Evolutionary conservation across 1,140 invertebrate genomes (phyloP).

Genomic region (Melipona quadrifasciata): DNA sequence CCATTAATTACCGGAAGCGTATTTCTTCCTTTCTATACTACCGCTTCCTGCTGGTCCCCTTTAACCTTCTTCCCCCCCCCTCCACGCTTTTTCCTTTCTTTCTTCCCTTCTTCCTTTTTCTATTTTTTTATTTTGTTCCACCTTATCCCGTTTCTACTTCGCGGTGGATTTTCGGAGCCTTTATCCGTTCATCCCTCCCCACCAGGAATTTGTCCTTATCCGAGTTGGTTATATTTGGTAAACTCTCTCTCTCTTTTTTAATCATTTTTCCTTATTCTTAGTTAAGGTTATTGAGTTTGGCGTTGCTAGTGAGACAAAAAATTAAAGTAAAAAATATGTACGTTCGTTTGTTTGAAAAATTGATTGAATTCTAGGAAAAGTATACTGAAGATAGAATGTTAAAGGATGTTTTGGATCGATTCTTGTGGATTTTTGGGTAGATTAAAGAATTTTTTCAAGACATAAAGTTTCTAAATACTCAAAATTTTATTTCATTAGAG

Average conservation of each 20-base stretch:
- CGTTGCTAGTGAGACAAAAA: background rate
- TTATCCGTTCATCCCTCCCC: constrained; percentile 39
- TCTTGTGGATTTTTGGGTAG: background rate
- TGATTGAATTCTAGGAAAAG: background rate
- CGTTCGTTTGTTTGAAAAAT: background rate
- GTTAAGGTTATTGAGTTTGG: background rate
- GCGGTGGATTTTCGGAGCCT: constrained; percentile 34
- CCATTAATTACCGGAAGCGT: constrained; percentile 75
- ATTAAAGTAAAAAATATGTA: background rate
- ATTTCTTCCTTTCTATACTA: constrained; percentile 59
- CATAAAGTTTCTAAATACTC: too few relatives aligned
- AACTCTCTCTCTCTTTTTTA: background rate
- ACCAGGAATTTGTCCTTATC: constrained; percentile 55
- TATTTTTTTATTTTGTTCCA: constrained; percentile 60
- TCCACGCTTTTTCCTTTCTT: constrained; percentile 36
- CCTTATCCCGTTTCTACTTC: constrained; percentile 37
- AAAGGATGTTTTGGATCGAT: background rate
- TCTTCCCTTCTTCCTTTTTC: constrained; percentile 37
- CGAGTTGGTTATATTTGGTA: constrained; percentile 24
- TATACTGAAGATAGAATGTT: background rate
- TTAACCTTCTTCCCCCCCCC: constrained; percentile 40
- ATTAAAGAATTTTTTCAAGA: too few relatives aligned
- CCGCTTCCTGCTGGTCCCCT: constrained; percentile 45
- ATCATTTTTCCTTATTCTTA: background rate
- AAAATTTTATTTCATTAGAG: too few relatives aligned